Evolutionary conservation across 2,888 invertebrate genomes (phyloP).

Genomic region (Synergus umbraculus): DNA sequence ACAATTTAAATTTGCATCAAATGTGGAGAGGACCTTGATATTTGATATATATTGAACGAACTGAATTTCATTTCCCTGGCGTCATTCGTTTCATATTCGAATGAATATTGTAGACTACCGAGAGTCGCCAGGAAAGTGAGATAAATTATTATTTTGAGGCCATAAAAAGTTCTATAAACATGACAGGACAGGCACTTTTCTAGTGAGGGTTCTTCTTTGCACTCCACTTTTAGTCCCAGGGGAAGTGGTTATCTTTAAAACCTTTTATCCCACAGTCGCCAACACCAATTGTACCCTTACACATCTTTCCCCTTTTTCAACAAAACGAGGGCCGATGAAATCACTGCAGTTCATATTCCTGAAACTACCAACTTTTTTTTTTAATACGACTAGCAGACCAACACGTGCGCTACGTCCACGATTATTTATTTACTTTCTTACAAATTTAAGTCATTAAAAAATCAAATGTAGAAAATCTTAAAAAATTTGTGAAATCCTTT

Average conservation of each 20-base stretch:
- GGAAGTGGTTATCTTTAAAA: constrained; percentile 9
- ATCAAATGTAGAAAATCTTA: no score
- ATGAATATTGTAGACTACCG: constrained; percentile 35
- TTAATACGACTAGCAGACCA: not conserved
- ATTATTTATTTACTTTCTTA: no score
- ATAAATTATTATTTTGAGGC: constrained; percentile 23
- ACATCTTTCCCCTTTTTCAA: not conserved
- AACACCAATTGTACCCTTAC: constrained; percentile 8
- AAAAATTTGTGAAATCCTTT: no score
- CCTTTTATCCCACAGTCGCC: constrained; percentile 10
- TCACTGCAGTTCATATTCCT: not conserved
- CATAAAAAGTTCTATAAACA: constrained; percentile 5
- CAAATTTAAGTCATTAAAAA: no score
- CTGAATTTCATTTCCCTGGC: not conserved
- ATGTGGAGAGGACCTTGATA: no score
- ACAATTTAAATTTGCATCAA: no score
- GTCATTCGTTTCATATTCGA: constrained; percentile 13
- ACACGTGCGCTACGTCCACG: no score
- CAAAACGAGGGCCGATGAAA: not conserved
- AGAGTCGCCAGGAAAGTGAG: not conserved
- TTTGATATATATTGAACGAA: no score
- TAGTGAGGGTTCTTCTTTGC: not conserved
- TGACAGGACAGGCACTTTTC: not conserved
- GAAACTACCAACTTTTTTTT: not conserved
- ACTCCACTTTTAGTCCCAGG: not conserved